Conservation (phyloP, 2,888 invertebrate genomes). For the Oscheius sp. region DNA sequence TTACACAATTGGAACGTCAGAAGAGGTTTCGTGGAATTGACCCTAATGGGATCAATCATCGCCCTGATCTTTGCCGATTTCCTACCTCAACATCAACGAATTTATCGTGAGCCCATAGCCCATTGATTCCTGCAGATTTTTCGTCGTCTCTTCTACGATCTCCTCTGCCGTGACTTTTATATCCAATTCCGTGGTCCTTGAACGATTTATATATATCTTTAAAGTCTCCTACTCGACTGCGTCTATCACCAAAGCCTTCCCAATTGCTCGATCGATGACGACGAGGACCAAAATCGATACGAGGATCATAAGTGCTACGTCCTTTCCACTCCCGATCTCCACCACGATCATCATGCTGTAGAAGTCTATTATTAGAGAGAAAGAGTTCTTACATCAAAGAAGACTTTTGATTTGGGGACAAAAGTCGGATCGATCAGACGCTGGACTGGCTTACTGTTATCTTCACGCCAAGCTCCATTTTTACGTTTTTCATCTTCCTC, state of each 20-base stretch:
- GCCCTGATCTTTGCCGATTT: no score
- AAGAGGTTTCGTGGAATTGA: no score
- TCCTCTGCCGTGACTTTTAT: no score
- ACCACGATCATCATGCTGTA: constrained; percentile 26
- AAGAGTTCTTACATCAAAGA: constrained; percentile 27
- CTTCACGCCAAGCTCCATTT: constrained; percentile 27
- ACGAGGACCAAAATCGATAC: constrained; percentile 25
- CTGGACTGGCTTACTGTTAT: constrained; percentile 31
- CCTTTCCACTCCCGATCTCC: constrained; percentile 16
- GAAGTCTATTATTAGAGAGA: neutral
- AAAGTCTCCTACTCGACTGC: neutral
- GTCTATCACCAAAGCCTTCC: constrained; percentile 17
- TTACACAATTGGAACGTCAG: no score
- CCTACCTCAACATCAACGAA: constrained; percentile 9
- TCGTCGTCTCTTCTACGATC: neutral
- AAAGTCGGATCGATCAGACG: constrained; percentile 25
- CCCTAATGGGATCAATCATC: no score
- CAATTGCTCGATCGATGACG: neutral
- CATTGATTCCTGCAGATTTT: constrained; percentile 13
- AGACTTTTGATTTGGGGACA: constrained; percentile 27
- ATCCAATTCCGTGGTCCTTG: no score
- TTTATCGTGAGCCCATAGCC: constrained; percentile 31
- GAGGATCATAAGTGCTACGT: constrained; percentile 22
- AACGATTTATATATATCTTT: no score
- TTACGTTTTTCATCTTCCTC: neutral